Conservation (phyloP, 2,888 invertebrate genomes). For the Choristoneura rosaceana region DNA sequence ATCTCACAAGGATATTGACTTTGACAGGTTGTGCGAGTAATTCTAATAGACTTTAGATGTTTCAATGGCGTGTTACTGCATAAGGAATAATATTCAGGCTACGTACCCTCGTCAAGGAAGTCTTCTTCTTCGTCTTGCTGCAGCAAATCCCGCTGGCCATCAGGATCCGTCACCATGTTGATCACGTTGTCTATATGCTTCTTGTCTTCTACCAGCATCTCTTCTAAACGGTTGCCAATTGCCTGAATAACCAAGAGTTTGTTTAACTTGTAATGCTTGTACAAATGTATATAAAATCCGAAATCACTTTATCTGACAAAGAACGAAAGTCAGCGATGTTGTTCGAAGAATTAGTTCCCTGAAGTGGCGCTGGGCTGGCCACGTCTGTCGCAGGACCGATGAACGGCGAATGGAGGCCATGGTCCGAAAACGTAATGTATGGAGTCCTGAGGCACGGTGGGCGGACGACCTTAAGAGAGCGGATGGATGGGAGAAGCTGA, state of each 20-base stretch:
- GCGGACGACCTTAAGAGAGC: too few species aligned
- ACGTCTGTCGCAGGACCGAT: too few species aligned
- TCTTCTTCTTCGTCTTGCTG: constrained; percentile 98
- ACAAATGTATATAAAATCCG: too few species aligned
- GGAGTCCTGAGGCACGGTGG: too few species aligned
- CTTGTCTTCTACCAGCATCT: constrained; percentile 93
- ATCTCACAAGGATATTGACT: background rate
- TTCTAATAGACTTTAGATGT: background rate
- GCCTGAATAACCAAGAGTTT: constrained; percentile 72
- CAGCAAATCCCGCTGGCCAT: constrained; percentile 91
- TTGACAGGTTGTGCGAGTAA: background rate
- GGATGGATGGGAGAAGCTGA: too few species aligned
- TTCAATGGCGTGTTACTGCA: background rate
- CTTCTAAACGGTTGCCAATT: constrained; percentile 95
- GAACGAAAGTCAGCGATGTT: too few species aligned
- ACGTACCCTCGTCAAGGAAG: constrained; percentile 96
- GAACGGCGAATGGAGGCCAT: too few species aligned
- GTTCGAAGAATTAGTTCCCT: too few species aligned
- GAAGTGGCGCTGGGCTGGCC: too few species aligned
- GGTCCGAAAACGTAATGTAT: too few species aligned
- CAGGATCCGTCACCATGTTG: constrained; percentile 89
- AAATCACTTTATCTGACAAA: too few species aligned
- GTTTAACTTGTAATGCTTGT: too few species aligned
- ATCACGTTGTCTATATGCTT: constrained; percentile 88
- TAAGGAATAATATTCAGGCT: background rate